Evolutionary conservation across 2,888 invertebrate genomes (phyloP).

Genomic region (Mythimna loreyi): DNA sequence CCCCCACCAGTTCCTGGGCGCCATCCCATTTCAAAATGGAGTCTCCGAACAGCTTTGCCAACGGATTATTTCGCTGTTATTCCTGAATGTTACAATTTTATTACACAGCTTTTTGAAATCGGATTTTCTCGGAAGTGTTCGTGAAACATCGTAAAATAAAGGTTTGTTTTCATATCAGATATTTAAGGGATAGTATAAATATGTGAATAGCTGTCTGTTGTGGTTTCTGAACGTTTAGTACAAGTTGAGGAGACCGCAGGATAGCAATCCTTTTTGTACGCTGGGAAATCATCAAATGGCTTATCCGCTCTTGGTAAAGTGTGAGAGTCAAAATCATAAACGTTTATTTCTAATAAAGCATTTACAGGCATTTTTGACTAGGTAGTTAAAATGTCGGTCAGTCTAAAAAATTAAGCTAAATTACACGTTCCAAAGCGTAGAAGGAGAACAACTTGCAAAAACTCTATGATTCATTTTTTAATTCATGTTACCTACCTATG

Average conservation of each 20-base stretch:
- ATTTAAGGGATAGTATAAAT: constrained; percentile 7
- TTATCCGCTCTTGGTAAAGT: too few species aligned
- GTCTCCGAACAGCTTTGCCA: constrained; percentile 42
- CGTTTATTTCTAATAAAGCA: too few species aligned
- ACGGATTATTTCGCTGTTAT: constrained; percentile 49
- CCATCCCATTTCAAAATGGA: constrained; percentile 51
- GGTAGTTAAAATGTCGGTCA: too few species aligned
- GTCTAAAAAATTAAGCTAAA: too few species aligned
- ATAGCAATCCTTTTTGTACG: not conserved
- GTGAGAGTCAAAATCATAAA: too few species aligned
- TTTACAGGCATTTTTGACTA: too few species aligned
- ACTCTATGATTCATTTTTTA: too few species aligned
- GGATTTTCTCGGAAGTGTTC: constrained; percentile 42
- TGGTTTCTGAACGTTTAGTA: constrained; percentile 17
- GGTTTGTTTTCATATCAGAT: constrained; percentile 21
- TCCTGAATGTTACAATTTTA: constrained; percentile 48
- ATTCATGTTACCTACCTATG: too few species aligned
- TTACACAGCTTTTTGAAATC: constrained; percentile 27
- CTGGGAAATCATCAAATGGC: too few species aligned
- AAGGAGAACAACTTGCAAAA: too few species aligned
- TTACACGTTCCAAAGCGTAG: too few species aligned
- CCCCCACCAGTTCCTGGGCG: constrained; percentile 39
- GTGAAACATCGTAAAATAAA: constrained; percentile 15
- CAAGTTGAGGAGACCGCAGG: not conserved
- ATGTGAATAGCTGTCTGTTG: constrained; percentile 16